These are phyloP conservation scores for Labrus mixtus DNA, from an alignment of 2,113 vertebrate species.

Conservation along the genomic window DNA sequence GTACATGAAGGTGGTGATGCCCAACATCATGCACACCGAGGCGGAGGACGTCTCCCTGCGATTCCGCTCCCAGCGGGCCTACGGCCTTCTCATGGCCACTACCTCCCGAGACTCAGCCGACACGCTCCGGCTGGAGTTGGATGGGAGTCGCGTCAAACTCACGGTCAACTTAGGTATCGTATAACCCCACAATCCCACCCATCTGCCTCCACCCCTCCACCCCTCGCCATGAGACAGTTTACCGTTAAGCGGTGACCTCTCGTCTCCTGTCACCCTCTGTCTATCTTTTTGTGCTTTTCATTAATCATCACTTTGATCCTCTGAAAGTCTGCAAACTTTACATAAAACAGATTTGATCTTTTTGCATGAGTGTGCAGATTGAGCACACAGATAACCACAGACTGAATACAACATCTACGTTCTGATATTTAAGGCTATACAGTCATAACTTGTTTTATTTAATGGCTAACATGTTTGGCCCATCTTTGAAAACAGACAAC, in stretches of 20 bases:
- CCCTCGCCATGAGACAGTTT: slow-evolving; percentile 40
- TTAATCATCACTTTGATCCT: slow-evolving; percentile 27
- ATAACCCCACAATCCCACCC: slow-evolving; percentile 81
- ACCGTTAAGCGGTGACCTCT: slow-evolving; percentile 49
- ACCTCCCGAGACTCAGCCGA: slow-evolving; percentile 97
- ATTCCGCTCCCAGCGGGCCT: slow-evolving; percentile 97
- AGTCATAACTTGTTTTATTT: slow-evolving; percentile 30
- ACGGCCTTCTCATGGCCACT: slow-evolving; percentile 95
- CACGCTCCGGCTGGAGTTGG: slow-evolving; percentile 95
- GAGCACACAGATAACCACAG: slow-evolving; percentile 30
- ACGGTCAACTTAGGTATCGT: slow-evolving; percentile 99
- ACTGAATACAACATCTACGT: slow-evolving; percentile 19
- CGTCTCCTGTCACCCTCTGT: slow-evolving; percentile 30
- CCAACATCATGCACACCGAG: slow-evolving; percentile 96
- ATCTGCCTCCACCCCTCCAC: slow-evolving; percentile 66
- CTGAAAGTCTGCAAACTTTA: slow-evolving; percentile 20
- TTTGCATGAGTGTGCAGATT: slow-evolving; percentile 74
- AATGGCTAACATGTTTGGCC: slow-evolving; percentile 39
- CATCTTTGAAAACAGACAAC: slow-evolving; percentile 38
- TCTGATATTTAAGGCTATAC: slow-evolving; percentile 9
- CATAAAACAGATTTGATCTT: slow-evolving; percentile 1
- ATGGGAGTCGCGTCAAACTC: slow-evolving; percentile 96
- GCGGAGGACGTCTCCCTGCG: slow-evolving; percentile 98
- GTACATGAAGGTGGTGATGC: slow-evolving; percentile 99
- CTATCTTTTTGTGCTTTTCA: slow-evolving; percentile 42